A percentile compares a stretch with the other conserved stretches of the same genome.
These are phyloP conservation scores for Nansenia antarctica DNA, from an alignment of 2,113 vertebrate species.

Conservation along the genomic window DNA sequence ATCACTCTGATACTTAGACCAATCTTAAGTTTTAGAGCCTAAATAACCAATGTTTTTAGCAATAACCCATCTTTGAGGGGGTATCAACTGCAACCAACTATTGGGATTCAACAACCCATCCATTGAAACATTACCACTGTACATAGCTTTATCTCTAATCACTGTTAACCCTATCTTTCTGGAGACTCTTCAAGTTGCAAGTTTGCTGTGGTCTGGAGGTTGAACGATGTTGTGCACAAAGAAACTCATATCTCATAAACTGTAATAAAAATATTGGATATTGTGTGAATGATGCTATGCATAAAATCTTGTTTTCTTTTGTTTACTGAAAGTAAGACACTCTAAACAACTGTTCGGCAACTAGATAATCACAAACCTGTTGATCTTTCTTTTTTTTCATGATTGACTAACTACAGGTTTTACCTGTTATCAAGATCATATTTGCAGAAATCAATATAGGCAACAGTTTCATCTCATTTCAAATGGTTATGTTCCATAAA, in stretches of 20 bases:
- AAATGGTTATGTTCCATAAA: neutral
- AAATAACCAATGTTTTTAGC: neutral
- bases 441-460: neutral
- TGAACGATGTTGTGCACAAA: neutral
- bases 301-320: neutral
- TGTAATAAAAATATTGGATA: neutral
- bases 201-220: constrained; percentile 7
- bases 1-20: neutral
- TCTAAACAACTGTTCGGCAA: neutral
- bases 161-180: neutral
- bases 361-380: neutral
- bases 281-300: constrained; percentile 6
- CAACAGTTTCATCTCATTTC: neutral
- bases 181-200: neutral
- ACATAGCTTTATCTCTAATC: no score
- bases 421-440: neutral
- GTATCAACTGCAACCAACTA: neutral
- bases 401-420: neutral
- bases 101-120: neutral
- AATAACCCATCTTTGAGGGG: neutral
- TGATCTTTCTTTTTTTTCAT: neutral
- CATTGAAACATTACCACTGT: neutral
- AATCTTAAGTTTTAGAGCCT: no score
- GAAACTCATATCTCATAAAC: constrained; percentile 13
- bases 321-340: neutral